Base-by-base conservation (phyloP, 2,113 vertebrate genomes). In the Toxotes jaculatrix region DNA sequence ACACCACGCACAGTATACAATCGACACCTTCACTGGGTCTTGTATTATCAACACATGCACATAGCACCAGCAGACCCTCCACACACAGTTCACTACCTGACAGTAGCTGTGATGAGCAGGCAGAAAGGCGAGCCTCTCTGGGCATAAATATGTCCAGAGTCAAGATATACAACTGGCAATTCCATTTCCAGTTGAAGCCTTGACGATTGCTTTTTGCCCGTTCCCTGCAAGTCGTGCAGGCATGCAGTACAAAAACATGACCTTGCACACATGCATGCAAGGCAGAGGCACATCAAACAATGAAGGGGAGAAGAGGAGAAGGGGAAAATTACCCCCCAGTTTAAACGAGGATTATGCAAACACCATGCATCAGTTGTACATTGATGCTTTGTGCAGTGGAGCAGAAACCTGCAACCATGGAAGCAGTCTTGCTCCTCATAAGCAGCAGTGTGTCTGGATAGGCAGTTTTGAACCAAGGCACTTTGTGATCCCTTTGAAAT, bases 71-170 rank as follows among this genome's bases (percentile, higher is more conserved):
- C 76, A 74, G 23, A 61, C 56, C 66, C 49, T 21, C 31, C 74
- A 56, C 68, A 38, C 77, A 59, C 43, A 61, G 56, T 27, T 63
- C 72, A 71, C 55, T 59, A 59, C 23, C 73, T 57, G 77, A 79
- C 86, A 80, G 67, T 56, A 34, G 71, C 87, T 79, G 67, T 93
- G 91, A 92, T 91, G 92, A 94, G 84, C 86, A 73, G 89, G 92
- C 92, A 93, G 88, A 92, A 91, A 84, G 87, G 55, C 71, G 31
- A 77, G 79, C 84, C 84, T 71, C 88, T 87, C 77, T 40, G 87
- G 78, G 83, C 90, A 88, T 89, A 91, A 94, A 93, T 83, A 91
- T 83, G 90, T 92, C 90, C 84, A 67, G 80, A 75, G 49, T 83
- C 69, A 85, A 91, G 92, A 90, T 91, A 74, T 93, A 92, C 86